Conservation (phyloP, 2,888 invertebrate genomes). For the Nomada lathburiana region DNA sequence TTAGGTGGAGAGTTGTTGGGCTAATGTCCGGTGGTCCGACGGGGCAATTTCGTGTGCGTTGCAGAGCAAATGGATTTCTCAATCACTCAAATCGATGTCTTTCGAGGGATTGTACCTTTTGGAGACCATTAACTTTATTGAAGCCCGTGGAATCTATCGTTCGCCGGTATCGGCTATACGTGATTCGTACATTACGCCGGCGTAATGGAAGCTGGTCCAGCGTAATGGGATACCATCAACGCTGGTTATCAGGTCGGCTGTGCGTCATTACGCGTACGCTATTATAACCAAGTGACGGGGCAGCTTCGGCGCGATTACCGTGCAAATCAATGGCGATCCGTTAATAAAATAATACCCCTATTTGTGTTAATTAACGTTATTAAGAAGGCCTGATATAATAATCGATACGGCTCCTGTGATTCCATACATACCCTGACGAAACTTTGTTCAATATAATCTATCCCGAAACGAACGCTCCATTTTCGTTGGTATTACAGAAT, state of each 20-base stretch:
- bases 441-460: background rate
- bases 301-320: conserved; percentile 27
- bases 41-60: background rate
- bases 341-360: conserved; percentile 34
- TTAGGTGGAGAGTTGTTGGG: background rate
- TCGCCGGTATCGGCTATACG: conserved; percentile 6
- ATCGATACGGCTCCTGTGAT: background rate
- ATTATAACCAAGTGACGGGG: conserved; percentile 37
- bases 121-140: conserved; percentile 12
- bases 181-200: conserved; percentile 13
- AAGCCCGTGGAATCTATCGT: conserved; percentile 3
- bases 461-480: background rate
- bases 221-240: conserved; percentile 55
- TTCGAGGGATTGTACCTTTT: conserved; percentile 20
- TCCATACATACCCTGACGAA: background rate
- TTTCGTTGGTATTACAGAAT: too few relatives aligned
- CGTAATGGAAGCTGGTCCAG: conserved; percentile 41
- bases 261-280: conserved; percentile 44
- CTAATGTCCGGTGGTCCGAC: background rate
- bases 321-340: conserved; percentile 26
- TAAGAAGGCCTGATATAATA: conserved; percentile 11
- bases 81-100: background rate
- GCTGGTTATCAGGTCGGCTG: conserved; percentile 52
- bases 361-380: conserved; percentile 32
- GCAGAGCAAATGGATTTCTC: background rate